These are phyloP conservation scores for Xylota segnis DNA, from an alignment of 2,888 invertebrate species.

Conservation along the genomic window DNA sequence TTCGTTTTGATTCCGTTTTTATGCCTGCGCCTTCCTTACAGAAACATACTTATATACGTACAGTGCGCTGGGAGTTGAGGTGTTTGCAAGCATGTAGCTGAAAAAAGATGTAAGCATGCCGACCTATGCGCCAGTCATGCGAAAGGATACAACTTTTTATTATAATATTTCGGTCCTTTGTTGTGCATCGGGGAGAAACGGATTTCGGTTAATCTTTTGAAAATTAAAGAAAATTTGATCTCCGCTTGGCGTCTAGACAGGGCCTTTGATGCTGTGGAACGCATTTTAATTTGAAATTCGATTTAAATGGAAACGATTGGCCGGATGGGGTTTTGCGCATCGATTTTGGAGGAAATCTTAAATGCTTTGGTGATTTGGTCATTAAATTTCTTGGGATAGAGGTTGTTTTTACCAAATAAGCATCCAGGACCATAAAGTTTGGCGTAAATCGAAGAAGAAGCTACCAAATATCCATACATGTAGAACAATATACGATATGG, in stretches of 20 bases:
- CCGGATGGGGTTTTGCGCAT: not conserved
- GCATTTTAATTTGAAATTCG: constrained; percentile 7
- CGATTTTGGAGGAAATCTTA: not conserved
- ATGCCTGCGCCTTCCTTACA: constrained; percentile 14
- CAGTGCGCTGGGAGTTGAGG: constrained; percentile 28
- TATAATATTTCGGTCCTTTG: constrained; percentile 53
- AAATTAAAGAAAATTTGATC: constrained; percentile 42
- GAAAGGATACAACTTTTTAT: constrained; percentile 52
- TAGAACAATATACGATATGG: too few species aligned
- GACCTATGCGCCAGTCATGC: constrained; percentile 36
- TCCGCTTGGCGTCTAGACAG: constrained; percentile 26
- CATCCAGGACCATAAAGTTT: too few species aligned
- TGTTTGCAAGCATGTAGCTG: constrained; percentile 45
- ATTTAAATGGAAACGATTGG: not conserved
- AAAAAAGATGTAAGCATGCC: constrained; percentile 41
- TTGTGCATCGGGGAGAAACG: constrained; percentile 42
- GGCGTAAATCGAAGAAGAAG: too few species aligned
- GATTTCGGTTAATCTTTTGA: constrained; percentile 61
- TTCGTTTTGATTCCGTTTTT: constrained; percentile 50
- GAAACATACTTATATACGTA: too few species aligned
- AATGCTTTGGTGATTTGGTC: too few species aligned
- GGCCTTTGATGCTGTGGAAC: not conserved
- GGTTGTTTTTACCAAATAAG: too few species aligned
- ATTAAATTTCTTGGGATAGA: too few species aligned
- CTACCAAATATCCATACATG: too few species aligned